These are phyloP conservation scores for Blera fallax DNA, from an alignment of 2,888 invertebrate species.

Conservation along the genomic window DNA sequence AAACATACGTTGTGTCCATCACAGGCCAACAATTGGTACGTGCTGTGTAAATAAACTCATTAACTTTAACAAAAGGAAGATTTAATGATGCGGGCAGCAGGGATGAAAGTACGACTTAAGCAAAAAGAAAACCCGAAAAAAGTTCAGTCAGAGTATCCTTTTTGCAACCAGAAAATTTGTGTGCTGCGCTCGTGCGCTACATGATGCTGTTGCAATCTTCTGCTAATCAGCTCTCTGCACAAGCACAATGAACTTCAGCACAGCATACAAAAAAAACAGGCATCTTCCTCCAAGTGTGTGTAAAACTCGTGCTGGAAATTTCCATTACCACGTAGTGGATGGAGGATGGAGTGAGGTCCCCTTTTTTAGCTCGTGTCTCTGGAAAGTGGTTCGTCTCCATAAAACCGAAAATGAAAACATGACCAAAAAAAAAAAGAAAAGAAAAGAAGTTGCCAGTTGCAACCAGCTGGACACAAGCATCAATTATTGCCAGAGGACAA, in stretches of 20 bases:
- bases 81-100: neutral
- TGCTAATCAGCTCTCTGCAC: constrained; percentile 59
- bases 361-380: constrained; percentile 68
- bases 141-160: constrained; percentile 35
- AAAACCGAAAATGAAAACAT: constrained; percentile 64
- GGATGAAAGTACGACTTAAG: constrained; percentile 1
- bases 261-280: neutral
- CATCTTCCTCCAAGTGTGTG: neutral
- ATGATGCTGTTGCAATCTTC: constrained; percentile 39
- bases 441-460: constrained; percentile 20
- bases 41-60: constrained; percentile 70
- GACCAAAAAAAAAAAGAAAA: constrained; percentile 4
- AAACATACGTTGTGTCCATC: constrained; percentile 3
- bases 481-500: constrained; percentile 69
- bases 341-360: constrained; percentile 15
- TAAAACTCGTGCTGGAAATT: constrained; percentile 64
- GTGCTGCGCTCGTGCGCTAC: constrained; percentile 64
- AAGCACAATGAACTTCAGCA: constrained; percentile 64
- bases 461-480: constrained; percentile 70
- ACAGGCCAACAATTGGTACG: constrained; percentile 58
- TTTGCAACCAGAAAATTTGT: constrained; percentile 39
- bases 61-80: constrained; percentile 37
- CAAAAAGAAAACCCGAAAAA: constrained; percentile 8
- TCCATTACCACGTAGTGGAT: constrained; percentile 39
- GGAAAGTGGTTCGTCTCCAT: constrained; percentile 63